These are phyloP conservation scores for Meleagris gallopavo DNA, from an alignment of 2,113 vertebrate genomes.

Conservation along the genomic window DNA sequence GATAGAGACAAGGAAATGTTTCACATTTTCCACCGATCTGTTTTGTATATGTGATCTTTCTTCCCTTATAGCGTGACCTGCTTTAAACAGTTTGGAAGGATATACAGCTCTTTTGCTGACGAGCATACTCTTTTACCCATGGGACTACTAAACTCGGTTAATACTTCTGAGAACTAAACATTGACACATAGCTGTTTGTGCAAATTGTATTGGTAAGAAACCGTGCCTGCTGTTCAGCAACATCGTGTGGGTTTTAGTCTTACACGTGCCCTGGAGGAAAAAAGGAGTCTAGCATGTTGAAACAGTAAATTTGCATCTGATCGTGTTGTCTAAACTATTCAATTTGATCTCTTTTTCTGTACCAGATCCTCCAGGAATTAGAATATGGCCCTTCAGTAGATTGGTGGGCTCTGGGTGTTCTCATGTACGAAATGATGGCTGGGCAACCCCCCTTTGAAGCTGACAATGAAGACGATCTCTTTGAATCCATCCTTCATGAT, in stretches of 20 bases:
- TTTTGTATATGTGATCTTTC: slow-evolving; percentile 55
- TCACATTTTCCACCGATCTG: slow-evolving; percentile 67
- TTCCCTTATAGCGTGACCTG: slow-evolving; percentile 29
- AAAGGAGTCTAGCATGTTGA: neutral
- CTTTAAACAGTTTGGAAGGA: slow-evolving; percentile 46
- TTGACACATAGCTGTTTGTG: slow-evolving; percentile 6
- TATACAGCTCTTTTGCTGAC: slow-evolving; percentile 24
- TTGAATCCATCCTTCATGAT: slow-evolving; percentile 97
- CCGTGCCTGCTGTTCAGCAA: neutral
- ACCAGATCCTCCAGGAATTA: slow-evolving; percentile 95
- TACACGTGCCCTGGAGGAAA: neutral
- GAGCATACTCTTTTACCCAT: slow-evolving; percentile 26
- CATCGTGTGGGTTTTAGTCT: neutral
- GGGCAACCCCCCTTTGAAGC: slow-evolving; percentile 98
- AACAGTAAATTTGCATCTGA: neutral
- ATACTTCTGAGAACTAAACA: neutral
- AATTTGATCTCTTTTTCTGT: neutral
- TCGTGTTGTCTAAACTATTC: neutral
- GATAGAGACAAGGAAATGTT: slow-evolving; percentile 56
- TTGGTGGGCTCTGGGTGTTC: slow-evolving; percentile 98
- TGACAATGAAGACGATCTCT: slow-evolving; percentile 97
- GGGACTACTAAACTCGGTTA: slow-evolving; percentile 51
- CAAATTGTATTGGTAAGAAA: neutral
- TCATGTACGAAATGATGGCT: slow-evolving; percentile 99
- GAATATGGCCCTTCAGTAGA: slow-evolving; percentile 97